Conservation (phyloP, 2,888 invertebrate species). For the Gryllus longicercus region DNA sequence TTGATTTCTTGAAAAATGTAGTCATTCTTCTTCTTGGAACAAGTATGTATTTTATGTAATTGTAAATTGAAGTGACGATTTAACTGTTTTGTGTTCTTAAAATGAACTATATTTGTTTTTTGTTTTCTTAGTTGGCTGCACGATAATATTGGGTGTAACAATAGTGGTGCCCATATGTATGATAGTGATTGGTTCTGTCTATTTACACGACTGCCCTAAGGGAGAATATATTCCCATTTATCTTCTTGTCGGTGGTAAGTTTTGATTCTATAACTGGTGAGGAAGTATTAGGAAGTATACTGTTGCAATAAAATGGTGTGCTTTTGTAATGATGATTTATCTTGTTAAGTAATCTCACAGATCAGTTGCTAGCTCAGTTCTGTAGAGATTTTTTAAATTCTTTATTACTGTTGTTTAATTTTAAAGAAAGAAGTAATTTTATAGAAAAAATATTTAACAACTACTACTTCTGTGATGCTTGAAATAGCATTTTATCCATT, state of each 20-base stretch:
- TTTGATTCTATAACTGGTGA: not conserved
- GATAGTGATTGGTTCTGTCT: conserved; percentile 63
- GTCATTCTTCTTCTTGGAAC: conserved; percentile 59
- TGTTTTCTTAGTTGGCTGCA: conserved; percentile 59
- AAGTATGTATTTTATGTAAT: conserved; percentile 50
- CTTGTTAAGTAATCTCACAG: not conserved
- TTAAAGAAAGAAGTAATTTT: too few relatives aligned
- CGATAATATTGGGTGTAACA: conserved; percentile 59
- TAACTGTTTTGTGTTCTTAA: not conserved
- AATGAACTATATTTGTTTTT: conserved; percentile 11
- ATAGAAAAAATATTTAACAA: too few relatives aligned
- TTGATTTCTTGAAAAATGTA: conserved; percentile 61
- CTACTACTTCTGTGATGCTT: too few relatives aligned
- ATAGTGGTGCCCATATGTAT: conserved; percentile 64
- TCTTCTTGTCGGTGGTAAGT: conserved; percentile 59
- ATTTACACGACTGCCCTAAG: conserved; percentile 62
- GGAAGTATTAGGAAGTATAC: not conserved
- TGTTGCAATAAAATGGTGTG: not conserved
- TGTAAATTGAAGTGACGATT: conserved; percentile 28
- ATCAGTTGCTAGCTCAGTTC: too few relatives aligned
- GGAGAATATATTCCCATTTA: conserved; percentile 67
- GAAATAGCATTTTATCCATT: too few relatives aligned
- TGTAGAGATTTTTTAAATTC: too few relatives aligned
- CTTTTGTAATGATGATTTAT: not conserved
- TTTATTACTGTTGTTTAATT: too few relatives aligned